Conservation (phyloP, 1,140 invertebrate genomes). For the Ceratina australensis region DNA sequence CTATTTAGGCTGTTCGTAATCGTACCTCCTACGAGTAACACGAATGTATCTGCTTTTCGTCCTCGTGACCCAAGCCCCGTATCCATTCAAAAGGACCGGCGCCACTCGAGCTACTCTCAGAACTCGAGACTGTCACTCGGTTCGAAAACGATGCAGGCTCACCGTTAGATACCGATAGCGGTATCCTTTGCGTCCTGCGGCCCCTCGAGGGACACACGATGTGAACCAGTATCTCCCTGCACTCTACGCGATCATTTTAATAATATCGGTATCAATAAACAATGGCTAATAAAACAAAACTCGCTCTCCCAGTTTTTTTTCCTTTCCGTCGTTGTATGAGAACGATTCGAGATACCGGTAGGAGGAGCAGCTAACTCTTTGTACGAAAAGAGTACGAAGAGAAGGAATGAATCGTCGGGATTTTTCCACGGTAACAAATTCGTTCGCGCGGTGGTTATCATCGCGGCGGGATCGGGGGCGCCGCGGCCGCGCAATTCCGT, state of each 20-base stretch:
- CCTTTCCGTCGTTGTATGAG: neutral
- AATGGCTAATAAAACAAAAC: neutral
- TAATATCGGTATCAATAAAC: too few relatives aligned
- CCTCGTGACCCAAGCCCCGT: slow-evolving; percentile 38
- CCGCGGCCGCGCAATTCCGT: slow-evolving; percentile 56
- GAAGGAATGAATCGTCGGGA: slow-evolving; percentile 17
- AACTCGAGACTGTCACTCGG: slow-evolving; percentile 63
- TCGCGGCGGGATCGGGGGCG: slow-evolving; percentile 48
- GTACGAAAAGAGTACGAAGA: neutral
- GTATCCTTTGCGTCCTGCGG: slow-evolving; percentile 24
- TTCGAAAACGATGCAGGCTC: slow-evolving; percentile 51
- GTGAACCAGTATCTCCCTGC: too few relatives aligned
- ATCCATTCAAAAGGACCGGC: slow-evolving; percentile 60
- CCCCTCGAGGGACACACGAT: too few relatives aligned
- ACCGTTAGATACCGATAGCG: slow-evolving; percentile 63
- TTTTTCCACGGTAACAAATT: slow-evolving; percentile 61
- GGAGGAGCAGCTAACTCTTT: slow-evolving; percentile 10
- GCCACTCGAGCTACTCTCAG: slow-evolving; percentile 63
- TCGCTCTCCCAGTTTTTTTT: neutral
- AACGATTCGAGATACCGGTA: slow-evolving; percentile 17
- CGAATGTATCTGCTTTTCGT: slow-evolving; percentile 62
- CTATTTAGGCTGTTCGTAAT: neutral
- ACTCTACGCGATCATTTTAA: too few relatives aligned
- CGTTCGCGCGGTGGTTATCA: slow-evolving; percentile 54
- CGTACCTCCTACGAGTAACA: neutral